Base-by-base conservation (phyloP, 2,888 invertebrate genomes). In the Rotaria magnacalcarata region DNA sequence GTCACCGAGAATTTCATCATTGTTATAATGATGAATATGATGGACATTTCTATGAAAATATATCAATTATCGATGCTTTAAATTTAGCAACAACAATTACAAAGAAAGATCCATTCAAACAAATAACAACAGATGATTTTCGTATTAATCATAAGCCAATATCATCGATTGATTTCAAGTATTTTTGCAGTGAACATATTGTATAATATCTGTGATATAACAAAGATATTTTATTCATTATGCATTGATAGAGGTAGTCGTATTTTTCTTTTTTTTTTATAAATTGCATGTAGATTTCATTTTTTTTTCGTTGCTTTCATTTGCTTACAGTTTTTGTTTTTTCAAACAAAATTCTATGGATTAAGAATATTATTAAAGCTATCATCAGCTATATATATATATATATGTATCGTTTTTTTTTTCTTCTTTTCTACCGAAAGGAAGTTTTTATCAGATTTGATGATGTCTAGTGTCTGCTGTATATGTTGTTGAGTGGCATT, bases 111-210 rank as follows among this genome's bases (percentile, higher is more conserved):
- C 19, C 67, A 0, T 34, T 16, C 1, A 67, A 67, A 67, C 67
- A 14, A n/a, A 67, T 67, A 67, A 67, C 67, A 67, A 67, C 67
- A 1, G 34, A 27, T 27, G 67, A 67, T 60, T 60, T 34, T 60
- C 27, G 27, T 60, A 60, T n/a, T n/a, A 60, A 67, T 67, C 67
- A 27, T 27, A 34, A 27, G 34, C 16, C 67, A 67, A 67, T 67
- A 34, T 14, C 34, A 67, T 16, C 67, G 24, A 67, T 14, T 34
- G 67, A 67, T 67, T 10, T 67, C 7, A 67, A 67, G 34, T 67
- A 67, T 67, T 67, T 67, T 67, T 67, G 67, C 34, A 67, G 34
- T 67, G 67, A 67, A 67, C 67, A 67, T 34, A 19, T 34, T 34
- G 34, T 41, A 19, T 67, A 34, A 41, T 14, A 67, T 67, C 67